These are phyloP conservation scores for Elgaria multicarinata DNA, from an alignment of 2,113 vertebrate species.

Conservation along the genomic window DNA sequence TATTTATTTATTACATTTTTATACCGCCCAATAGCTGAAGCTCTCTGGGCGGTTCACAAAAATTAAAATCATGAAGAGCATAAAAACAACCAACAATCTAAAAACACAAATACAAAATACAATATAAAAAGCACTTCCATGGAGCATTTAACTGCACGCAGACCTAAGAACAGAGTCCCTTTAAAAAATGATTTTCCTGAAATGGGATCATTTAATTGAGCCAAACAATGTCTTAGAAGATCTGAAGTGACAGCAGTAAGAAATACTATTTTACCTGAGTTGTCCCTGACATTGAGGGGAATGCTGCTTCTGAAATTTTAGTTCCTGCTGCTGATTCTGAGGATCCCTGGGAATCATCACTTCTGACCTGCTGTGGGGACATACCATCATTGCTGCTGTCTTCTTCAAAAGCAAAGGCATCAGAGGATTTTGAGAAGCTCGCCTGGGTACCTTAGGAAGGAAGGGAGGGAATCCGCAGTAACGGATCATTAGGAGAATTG, in stretches of 20 bases:
- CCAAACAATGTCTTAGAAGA: not conserved
- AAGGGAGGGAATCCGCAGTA: not conserved
- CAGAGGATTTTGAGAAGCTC: slow-evolving; percentile 86
- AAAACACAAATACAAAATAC: too few species aligned
- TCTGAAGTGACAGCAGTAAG: not conserved
- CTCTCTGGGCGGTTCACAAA: too few species aligned
- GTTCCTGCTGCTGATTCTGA: slow-evolving; percentile 75
- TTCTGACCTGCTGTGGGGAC: slow-evolving; percentile 88
- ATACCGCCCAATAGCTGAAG: too few species aligned
- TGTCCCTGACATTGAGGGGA: slow-evolving; percentile 69
- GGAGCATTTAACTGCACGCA: not conserved
- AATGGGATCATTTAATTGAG: not conserved
- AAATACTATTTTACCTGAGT: slow-evolving; percentile 77
- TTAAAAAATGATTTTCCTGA: not conserved
- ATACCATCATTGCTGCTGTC: slow-evolving; percentile 94
- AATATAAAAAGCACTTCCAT: too few species aligned
- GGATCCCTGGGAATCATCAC: slow-evolving; percentile 85
- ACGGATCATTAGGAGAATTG: not conserved
- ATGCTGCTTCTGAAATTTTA: slow-evolving; percentile 76
- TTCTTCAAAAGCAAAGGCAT: slow-evolving; percentile 94
- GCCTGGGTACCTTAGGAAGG: slow-evolving; percentile 83
- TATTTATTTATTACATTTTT: too few species aligned
- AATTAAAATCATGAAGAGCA: too few species aligned
- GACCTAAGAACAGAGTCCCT: not conserved
- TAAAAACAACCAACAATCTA: too few species aligned